phyloP scores from a whole-genome alignment of 2,797 vertebrate species.

The Psittacula derbiana region DNA sequence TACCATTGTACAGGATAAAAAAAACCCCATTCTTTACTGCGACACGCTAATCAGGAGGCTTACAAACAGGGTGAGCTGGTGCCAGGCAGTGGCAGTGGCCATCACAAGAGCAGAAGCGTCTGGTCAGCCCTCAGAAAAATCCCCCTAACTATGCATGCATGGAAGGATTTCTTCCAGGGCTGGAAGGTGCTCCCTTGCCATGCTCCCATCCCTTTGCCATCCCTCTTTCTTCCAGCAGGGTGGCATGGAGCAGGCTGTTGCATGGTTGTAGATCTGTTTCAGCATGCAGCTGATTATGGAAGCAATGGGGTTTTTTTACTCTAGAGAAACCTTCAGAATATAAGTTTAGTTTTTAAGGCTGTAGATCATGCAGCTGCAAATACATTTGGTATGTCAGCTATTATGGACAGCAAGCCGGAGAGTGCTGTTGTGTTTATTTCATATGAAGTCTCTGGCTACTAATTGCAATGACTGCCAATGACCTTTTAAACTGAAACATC shows the following conservation, averaged over 20 bases:
- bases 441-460: not conserved
- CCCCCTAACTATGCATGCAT: too few species aligned
- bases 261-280: not conserved
- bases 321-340: not conserved
- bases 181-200: not conserved
- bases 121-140: not conserved
- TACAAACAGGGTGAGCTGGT: not conserved
- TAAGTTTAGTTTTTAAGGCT: not conserved
- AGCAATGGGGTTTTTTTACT: not conserved
- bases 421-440: not conserved
- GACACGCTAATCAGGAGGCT: not conserved
- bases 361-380: not conserved
- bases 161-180: not conserved
- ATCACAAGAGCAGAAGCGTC: not conserved
- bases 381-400: not conserved
- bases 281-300: accelerated
- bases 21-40: not conserved
- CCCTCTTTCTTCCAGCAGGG: not conserved
- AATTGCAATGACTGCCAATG: not conserved
- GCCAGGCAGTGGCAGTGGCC: not conserved
- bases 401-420: not conserved
- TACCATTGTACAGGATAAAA: not conserved
- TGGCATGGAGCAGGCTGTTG: not conserved
- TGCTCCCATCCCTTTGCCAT: not conserved
- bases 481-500: not conserved